Evolutionary conservation across 2,888 invertebrate genomes (phyloP).

Genomic region (Leucania comma): DNA sequence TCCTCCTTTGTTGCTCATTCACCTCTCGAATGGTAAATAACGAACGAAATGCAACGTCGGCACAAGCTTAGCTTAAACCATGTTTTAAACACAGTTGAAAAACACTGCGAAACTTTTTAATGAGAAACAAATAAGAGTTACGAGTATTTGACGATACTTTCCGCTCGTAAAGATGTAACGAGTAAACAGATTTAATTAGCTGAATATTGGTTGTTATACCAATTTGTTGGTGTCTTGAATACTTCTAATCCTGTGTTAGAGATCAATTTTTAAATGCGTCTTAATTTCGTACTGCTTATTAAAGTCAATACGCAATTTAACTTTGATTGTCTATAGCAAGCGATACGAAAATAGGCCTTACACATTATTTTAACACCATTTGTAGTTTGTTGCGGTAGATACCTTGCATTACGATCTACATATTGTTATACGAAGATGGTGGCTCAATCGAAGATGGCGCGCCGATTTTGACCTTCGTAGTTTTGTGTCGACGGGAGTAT

Average conservation of each 20-base stretch:
- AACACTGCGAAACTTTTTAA: slow-evolving; percentile 48
- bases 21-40: slow-evolving; percentile 40
- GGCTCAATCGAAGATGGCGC: not conserved
- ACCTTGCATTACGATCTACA: not conserved
- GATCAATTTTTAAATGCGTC: too few species aligned
- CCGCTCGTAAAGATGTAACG: slow-evolving; percentile 11
- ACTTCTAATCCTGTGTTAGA: not conserved
- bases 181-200: slow-evolving; percentile 31
- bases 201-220: not conserved
- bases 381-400: not conserved
- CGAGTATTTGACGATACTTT: slow-evolving; percentile 47
- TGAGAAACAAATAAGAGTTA: slow-evolving; percentile 46
- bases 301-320: not conserved
- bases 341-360: not conserved
- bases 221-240: not conserved
- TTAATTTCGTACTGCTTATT: not conserved
- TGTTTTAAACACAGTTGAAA: slow-evolving; percentile 24
- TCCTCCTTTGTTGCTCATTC: slow-evolving; percentile 47
- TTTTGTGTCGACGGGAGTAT: too few species aligned
- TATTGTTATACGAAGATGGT: not conserved
- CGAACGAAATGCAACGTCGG: slow-evolving; percentile 32
- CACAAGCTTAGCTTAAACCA: slow-evolving; percentile 8
- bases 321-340: not conserved
- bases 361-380: not conserved
- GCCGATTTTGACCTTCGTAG: not conserved